Base-by-base conservation (phyloP, 2,113 vertebrate genomes). In the Blennius ocellaris region DNA sequence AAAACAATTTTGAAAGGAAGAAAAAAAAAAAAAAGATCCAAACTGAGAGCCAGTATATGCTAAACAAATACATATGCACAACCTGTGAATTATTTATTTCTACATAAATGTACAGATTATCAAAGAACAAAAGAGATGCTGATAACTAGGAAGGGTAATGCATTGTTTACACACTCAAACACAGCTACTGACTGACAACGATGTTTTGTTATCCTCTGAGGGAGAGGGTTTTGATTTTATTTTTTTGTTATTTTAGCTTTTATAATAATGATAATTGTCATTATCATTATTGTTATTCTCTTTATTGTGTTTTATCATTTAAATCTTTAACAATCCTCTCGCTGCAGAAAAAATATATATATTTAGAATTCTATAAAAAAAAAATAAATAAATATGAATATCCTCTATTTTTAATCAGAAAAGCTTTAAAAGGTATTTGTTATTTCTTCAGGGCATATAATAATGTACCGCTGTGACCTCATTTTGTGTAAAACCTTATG, bases 1-100 rank as follows among this genome's bases (percentile, higher is more conserved):
- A 93, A 93, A 89, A 78, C 76, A 41, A 79, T 79, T 80, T 78
- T 78, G 59, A 78, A 83, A 30, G 21, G 4, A 84, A 65, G 53
- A 73, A 70, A 40, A 78, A 73, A 47, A 41, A 41, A 41, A 41
- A 10, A 53, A 78, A 73, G 51, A 73, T 79, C 69, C 63, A 84
- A 88, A 84, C 64, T 55, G 83, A 91, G 89, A 93, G 84, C 89
- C 91, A 93, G 92, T 94, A 93, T 85, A 90, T 91, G 88, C 88
- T 90, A 88, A 86, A 88, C 73, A 86, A 83, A 76, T 53, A 85
- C 87, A 73, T 91, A 89, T 93, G 92, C 90, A 92, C 90, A 93
- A 83, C 85, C 89, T 93, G 91, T 93, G 91, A 94, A 94, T 94
- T 93, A 94, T 93, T 93, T 94, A 93, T 94, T 93, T 92, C 89